Evolutionary conservation across 2,113 vertebrate genomes (phyloP).

Genomic region (Megaceryle maxima): DNA sequence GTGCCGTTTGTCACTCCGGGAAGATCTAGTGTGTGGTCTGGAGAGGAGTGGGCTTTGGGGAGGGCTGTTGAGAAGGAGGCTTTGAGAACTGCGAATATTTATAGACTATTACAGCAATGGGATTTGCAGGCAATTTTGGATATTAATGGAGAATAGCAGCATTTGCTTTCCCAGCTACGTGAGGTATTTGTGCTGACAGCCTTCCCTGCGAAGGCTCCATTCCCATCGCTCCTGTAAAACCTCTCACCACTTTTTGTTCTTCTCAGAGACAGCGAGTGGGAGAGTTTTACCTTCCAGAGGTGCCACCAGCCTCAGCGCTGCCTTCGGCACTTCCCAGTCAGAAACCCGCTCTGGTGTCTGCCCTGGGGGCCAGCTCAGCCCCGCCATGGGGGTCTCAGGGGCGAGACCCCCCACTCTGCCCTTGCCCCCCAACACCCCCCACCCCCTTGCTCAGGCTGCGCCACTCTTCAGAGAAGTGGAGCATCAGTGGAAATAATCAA

Average conservation of each 20-base stretch:
- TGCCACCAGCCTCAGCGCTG: neutral
- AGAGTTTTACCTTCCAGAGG: neutral
- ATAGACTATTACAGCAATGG: neutral
- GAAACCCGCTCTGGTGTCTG: accelerated
- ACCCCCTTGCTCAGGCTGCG: neutral
- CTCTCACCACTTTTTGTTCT: neutral
- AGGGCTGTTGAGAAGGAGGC: neutral
- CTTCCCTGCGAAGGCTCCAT: neutral
- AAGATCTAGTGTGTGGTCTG: neutral
- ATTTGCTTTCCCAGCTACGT: neutral
- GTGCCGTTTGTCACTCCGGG: neutral
- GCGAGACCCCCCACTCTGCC: neutral
- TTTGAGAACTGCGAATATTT: neutral
- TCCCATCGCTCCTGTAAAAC: neutral
- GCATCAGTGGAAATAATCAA: neutral
- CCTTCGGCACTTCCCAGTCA: neutral
- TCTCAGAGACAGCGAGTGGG: neutral
- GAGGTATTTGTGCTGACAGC: neutral
- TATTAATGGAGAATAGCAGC: neutral
- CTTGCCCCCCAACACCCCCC: neutral
- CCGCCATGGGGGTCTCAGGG: accelerated
- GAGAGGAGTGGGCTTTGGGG: neutral
- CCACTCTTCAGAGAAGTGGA: neutral
- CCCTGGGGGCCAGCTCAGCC: neutral
- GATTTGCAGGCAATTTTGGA: neutral